phyloP scores from a whole-genome alignment of 2,797 vertebrate species.

The Liparis tanakae region DNA sequence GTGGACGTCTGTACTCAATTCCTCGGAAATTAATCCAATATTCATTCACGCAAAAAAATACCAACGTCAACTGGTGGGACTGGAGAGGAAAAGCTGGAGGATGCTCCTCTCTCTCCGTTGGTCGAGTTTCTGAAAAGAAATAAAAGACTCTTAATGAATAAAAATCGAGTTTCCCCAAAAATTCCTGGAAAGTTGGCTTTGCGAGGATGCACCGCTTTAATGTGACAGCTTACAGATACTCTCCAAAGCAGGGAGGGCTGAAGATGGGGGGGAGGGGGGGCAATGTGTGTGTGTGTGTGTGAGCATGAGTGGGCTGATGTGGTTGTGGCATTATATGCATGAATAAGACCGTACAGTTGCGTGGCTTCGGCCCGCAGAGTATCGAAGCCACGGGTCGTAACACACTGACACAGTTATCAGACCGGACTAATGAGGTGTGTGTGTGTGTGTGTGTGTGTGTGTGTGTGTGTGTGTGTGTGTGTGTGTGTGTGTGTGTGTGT shows the following conservation, averaged over 20 bases:
- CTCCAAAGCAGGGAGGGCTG: constrained; percentile 12
- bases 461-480: constrained; percentile 25
- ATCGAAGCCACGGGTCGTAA: constrained; percentile 54
- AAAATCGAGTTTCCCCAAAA: constrained; percentile 28
- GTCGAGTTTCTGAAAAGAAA: background rate
- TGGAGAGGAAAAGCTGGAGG: background rate
- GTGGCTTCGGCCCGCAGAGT: constrained; percentile 64
- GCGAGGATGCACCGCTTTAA: constrained; percentile 28
- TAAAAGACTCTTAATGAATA: background rate
- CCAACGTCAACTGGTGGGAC: background rate
- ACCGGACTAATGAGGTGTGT: constrained; percentile 72
- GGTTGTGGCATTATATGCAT: constrained; percentile 73
- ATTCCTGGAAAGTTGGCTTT: constrained; percentile 43
- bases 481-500: background rate
- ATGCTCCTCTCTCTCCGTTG: no score
- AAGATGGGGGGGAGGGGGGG: background rate
- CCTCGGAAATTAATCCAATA: background rate
- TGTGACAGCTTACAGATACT: constrained; percentile 43
- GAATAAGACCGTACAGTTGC: constrained; percentile 73
- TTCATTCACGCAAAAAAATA: background rate
- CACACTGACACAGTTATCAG: constrained; percentile 81
- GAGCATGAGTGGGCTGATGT: constrained; percentile 66
- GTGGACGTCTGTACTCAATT: background rate
- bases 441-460: constrained; percentile 18
- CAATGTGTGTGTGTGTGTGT: constrained; percentile 42